Evolutionary conservation across 30 jellyfish, hydroid and myxozoan species (phyloP), one percentile per base, ranked within the genome.

Genomic region (Rhopilema esculentum): DNA sequence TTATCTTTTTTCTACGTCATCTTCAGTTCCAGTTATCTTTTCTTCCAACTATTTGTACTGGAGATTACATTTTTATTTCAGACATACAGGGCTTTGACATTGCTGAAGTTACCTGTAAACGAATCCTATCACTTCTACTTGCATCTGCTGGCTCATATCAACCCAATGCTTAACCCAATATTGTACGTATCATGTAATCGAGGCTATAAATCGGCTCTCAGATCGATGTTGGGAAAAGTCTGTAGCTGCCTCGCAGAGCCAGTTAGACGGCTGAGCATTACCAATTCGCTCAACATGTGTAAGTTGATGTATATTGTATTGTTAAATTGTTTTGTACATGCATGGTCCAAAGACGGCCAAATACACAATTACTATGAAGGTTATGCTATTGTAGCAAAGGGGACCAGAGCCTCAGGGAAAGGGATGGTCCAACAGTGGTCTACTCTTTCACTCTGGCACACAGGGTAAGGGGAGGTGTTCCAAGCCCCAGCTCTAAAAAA

Each of bases 111-210:
- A 66, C 84, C 64, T 21, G 90, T 81, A 8, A 74, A 75, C 32
- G 97, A 82, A 20, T 75, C 83, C 8, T 33, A 23, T 17, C 97
- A 89, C 62, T 82, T 69, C 66, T 25, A 32, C 66, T 61, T 89
- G 29, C 93, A 89, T 29, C 70, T 89, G 1, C 67, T 89, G 66
- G 97, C 91, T 1, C 83, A 89, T 71, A n/a, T 89, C 24, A 75
- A 80, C 24, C 97, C 97, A 29, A 51, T 89, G 90, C 87, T 89
- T 22, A 89, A 89, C 33, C 97, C 97, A 25, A 50, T 82, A 22
- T 69, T 89, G 4, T 89, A 89, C 76, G 82, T 89, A 1, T 66
- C 90, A 15, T 80, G 82, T 75, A 89, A 89, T 50, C 74, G 85
- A 66, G 88, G 90, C 69, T 89, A 89, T 77, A 89, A 89, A 75